Conservation (phyloP, 2,888 invertebrate species). For the Pandemis cinnamomeana region DNA sequence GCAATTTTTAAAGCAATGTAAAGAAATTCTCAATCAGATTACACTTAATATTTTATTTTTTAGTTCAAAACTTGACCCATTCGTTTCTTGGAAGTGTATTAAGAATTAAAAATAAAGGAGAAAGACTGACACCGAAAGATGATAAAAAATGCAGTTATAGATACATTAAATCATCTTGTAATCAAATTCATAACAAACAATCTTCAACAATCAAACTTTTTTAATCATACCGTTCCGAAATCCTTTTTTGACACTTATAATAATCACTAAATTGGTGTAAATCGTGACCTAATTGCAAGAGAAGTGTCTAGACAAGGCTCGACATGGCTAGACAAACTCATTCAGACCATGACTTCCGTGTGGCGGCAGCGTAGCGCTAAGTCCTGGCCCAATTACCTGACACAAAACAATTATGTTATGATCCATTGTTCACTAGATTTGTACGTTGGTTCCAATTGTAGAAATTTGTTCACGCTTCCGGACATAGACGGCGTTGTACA, state of each 20-base stretch:
- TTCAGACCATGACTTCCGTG: slow-evolving; percentile 20
- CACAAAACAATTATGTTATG: slow-evolving; percentile 15
- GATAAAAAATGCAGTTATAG: no score
- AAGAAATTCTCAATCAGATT: slow-evolving; percentile 18
- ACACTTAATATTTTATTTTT: slow-evolving; percentile 20
- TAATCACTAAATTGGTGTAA: neutral
- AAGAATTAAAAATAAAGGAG: slow-evolving; percentile 8
- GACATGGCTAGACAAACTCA: slow-evolving; percentile 13
- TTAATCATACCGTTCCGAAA: neutral
- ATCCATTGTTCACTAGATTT: slow-evolving; percentile 3
- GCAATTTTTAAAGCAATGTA: slow-evolving; percentile 18
- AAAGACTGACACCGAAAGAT: neutral
- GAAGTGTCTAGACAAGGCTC: slow-evolving; percentile 10
- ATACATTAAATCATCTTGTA: no score
- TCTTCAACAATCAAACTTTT: neutral
- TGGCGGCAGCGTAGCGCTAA: neutral
- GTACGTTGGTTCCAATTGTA: neutral
- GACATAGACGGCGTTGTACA: neutral
- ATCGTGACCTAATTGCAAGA: slow-evolving; percentile 13
- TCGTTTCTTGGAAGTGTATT: slow-evolving; percentile 24
- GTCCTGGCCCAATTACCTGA: slow-evolving; percentile 18
- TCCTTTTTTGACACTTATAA: neutral
- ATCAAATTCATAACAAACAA: neutral
- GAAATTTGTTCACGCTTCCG: neutral
- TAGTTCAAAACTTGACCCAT: slow-evolving; percentile 17